phyloP scores from a whole-genome alignment of 2,113 vertebrate species.

The Platycercus adscitus region DNA sequence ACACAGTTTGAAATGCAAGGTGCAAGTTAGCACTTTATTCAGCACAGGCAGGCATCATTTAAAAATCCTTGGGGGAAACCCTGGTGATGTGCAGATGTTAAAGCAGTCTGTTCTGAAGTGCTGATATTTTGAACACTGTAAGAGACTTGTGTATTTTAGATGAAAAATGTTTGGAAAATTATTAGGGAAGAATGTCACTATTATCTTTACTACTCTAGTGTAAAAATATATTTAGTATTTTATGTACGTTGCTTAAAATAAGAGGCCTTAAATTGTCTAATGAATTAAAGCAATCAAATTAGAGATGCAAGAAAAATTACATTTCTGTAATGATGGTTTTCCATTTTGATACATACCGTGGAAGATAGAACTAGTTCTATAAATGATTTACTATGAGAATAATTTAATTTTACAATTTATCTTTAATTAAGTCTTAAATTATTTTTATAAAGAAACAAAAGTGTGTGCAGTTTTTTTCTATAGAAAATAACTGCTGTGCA shows the following conservation, averaged over 20 bases:
- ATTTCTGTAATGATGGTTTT: background rate
- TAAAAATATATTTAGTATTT: background rate
- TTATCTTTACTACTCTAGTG: background rate
- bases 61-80: conserved; percentile 84
- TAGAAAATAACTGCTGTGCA: background rate
- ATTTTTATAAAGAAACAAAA: background rate
- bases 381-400: background rate
- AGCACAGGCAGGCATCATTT: conserved; percentile 91
- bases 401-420: background rate
- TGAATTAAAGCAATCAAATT: conserved; percentile 41
- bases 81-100: conserved; percentile 87
- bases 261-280: background rate
- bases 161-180: conserved; percentile 71
- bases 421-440: background rate
- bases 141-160: conserved; percentile 68
- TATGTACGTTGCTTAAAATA: background rate
- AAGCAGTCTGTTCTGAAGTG: conserved; percentile 84
- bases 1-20: conserved; percentile 90
- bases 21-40: conserved; percentile 90
- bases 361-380: background rate
- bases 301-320: background rate
- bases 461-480: background rate
- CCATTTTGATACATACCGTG: background rate
- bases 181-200: conserved; percentile 24
- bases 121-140: conserved; percentile 75